Percentiles rank a stretch among this genome's conserved stretches.
Evolutionary conservation across 2,797 vertebrate species (phyloP).

Genomic region (Lepus townsendii): DNA sequence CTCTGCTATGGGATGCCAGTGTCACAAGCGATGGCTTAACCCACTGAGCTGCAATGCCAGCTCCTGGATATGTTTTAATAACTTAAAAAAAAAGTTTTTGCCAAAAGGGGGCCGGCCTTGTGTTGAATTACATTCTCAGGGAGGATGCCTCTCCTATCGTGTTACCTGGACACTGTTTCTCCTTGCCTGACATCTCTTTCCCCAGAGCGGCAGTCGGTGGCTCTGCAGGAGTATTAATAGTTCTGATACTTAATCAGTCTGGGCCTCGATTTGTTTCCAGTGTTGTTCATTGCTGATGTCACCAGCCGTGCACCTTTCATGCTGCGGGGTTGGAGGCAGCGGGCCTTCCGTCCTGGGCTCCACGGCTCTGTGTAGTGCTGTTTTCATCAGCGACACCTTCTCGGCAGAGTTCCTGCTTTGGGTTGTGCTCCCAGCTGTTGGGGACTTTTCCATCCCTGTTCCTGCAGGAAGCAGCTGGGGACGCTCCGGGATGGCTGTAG

Average conservation of each 20-base stretch:
- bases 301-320: neutral
- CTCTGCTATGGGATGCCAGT: too few species aligned
- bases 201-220: neutral
- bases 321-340: neutral
- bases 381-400: accelerated
- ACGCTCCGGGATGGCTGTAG: neutral
- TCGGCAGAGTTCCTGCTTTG: neutral
- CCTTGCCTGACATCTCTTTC: neutral
- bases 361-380: accelerated
- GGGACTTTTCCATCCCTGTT: neutral
- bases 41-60: too few species aligned
- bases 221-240: neutral
- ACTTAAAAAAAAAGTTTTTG: neutral
- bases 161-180: neutral
- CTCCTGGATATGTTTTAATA: too few species aligned
- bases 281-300: neutral
- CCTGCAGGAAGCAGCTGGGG: constrained; percentile 58
- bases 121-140: neutral
- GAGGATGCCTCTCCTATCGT: neutral
- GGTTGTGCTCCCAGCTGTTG: neutral
- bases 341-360: neutral
- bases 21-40: too few species aligned
- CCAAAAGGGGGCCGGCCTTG: neutral
- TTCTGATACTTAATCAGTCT: neutral
- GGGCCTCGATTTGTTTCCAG: neutral